A percentile compares a stretch with the other conserved stretches of the same genome.
Evolutionary conservation across 2,113 vertebrate genomes (phyloP).

Genomic region (Deroptyus accipitrinus): DNA sequence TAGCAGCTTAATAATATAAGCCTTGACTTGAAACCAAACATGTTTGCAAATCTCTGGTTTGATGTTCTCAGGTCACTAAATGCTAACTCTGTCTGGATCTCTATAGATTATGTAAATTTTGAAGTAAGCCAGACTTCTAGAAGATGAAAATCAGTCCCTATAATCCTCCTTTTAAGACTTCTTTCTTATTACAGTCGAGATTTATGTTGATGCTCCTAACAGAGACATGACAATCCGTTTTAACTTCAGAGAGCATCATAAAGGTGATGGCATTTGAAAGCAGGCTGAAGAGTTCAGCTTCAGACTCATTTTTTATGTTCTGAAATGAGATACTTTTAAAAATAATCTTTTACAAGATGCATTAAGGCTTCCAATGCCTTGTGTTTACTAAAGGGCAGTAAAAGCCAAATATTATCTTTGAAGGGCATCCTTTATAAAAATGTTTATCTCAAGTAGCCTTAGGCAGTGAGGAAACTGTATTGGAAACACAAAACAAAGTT

Average conservation of each 20-base stretch:
- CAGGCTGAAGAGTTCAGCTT: neutral
- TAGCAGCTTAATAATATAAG: neutral
- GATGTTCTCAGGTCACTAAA: conserved; percentile 28
- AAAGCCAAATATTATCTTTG: conserved; percentile 45
- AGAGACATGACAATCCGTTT: conserved; percentile 19
- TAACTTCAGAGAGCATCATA: conserved; percentile 11
- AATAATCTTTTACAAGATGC: conserved; percentile 46
- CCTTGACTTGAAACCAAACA: conserved; percentile 12
- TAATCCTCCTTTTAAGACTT: conserved; percentile 50
- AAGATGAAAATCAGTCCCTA: conserved; percentile 43
- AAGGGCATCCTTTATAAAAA: conserved; percentile 37
- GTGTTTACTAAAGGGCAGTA: conserved; percentile 39
- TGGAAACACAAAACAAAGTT: neutral
- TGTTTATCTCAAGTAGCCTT: conserved; percentile 17
- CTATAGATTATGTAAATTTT: conserved; percentile 54
- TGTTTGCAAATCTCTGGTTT: neutral
- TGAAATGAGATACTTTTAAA: conserved; percentile 32
- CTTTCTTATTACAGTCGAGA: neutral
- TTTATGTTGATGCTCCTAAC: conserved; percentile 39
- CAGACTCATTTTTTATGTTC: conserved; percentile 29
- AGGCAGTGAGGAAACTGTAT: neutral
- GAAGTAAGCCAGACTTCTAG: conserved; percentile 43
- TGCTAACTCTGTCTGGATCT: conserved; percentile 21
- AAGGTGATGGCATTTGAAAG: conserved; percentile 45
- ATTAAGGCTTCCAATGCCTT: conserved; percentile 20